Base-by-base conservation (phyloP, 2,888 invertebrate genomes). In the Zele albiditarsus region DNA sequence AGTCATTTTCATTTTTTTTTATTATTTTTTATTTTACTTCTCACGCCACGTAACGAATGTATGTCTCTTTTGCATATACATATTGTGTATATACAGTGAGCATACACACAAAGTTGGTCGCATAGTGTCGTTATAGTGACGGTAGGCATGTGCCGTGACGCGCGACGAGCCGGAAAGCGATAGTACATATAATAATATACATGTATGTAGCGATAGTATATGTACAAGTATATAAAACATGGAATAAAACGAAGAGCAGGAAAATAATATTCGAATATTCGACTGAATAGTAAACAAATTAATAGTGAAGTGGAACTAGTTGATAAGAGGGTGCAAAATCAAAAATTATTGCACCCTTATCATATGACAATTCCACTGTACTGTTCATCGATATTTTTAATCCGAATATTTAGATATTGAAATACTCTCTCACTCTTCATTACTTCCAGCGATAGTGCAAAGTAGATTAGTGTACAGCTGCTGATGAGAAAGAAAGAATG, bases 81-180 rank as follows among this genome's bases (percentile, higher is more conserved):
- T 23, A 53, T 53, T 58, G 33, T 33, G 33, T 53, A 38, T 69
- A 57, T 53, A 53, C n/a, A 53, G n/a, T 3, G 8, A n/a, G 16
- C 14, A 42, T n/a, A 46, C 14, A 46, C n/a, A 46, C 3, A 46
- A 14, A 16, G n/a, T 46, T 46, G 14, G 46, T 16, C n/a, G 46
- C n/a, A 66, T 62, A 65, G 70, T 46, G 73, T 67, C 67, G 68
- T 25, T 62, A 66, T 65, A 49, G 72, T 63, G 63, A 28, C 38
- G 66, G 57, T 66, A 71, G 75, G 46, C 70, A 65, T 77, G 77
- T 76, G 77, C 80, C 79, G 84, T 83, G 84, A 84, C 85, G 86
- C 83, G 83, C 81, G 81, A 83, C 83, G 78, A 81, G 80, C 80
- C 81, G 82, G 82, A 84, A 85, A 85, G 84, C 81, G 84, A 86